Evolutionary conservation across 2,797 vertebrate genomes (phyloP), one percentile per base, ranked within the genome.

Genomic region (Tamandua tetradactyla): DNA sequence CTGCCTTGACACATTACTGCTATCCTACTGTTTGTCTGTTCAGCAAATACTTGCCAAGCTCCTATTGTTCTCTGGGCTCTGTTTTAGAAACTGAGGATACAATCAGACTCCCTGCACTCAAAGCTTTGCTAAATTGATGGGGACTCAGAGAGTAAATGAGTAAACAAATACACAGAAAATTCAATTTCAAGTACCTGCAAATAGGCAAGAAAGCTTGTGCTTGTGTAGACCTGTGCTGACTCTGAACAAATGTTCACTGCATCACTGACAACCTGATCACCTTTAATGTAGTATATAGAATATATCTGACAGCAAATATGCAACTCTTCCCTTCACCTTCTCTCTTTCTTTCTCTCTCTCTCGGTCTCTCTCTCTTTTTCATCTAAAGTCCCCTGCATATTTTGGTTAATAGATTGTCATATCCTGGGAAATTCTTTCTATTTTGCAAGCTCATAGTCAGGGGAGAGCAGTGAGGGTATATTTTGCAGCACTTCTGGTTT

Each of bases 291-390:
- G 20, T n/a, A 23, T 12, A 7, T 14, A 27, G 11, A 44, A 14
- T 2, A 22, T 30, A 13, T 30, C 42, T n/a, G 15, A 11, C n/a
- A 76, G 23, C 15, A 9, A 14, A 0, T 3, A 14, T 3, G 27
- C 69, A 44, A 11, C 75, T 37, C 75, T 40, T 17, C 15, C 5
- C 12, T 2, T 23, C 8, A 35, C 35, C 35, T 57, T 11, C n/a
- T n/a, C n/a, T n/a, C n/a, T n/a, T n/a, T n/a, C n/a, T n/a, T n/a
- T n/a, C n/a, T n/a, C n/a, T n/a, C n/a, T n/a, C n/a, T n/a, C n/a
- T n/a, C n/a, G n/a, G n/a, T n/a, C n/a, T 81, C 3, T 27, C 22
- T 52, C 27, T 79, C 37, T 35, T 13, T 75, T 80, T 87, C 1
- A 81, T 74, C 22, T 47, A 40, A 85, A 42, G 2, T 13, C 61